phyloP scores from a whole-genome alignment of 1,140 invertebrate genomes.

The Hycleus cichorii region DNA sequence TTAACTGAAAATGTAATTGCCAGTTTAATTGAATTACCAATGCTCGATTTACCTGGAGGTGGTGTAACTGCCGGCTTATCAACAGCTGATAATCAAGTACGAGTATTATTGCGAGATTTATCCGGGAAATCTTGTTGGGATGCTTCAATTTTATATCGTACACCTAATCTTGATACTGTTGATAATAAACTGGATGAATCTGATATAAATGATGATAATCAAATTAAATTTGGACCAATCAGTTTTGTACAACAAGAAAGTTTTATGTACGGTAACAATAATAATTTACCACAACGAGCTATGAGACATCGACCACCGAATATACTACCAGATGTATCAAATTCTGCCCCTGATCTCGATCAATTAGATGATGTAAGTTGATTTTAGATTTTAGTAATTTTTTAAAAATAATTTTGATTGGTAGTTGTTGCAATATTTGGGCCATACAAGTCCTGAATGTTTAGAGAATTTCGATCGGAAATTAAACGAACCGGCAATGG shows the following conservation, averaged over 20 bases:
- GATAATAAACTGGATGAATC: not conserved
- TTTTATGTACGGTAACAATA: constrained; percentile 35
- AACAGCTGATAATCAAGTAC: constrained; percentile 63
- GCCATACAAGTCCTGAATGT: constrained; percentile 87
- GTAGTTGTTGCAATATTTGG: constrained; percentile 82
- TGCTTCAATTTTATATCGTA: constrained; percentile 79
- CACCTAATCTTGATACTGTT: constrained; percentile 42
- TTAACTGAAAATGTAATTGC: constrained; percentile 76
- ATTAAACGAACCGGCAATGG: constrained; percentile 63
- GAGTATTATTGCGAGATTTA: constrained; percentile 84
- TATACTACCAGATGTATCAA: constrained; percentile 70
- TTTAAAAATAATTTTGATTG: constrained; percentile 21
- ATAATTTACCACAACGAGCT: constrained; percentile 53
- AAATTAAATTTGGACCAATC: constrained; percentile 23
- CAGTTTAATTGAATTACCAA: constrained; percentile 88
- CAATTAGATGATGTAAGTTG: constrained; percentile 82
- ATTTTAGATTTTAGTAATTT: constrained; percentile 11
- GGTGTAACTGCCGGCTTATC: constrained; percentile 68
- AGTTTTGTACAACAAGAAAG: constrained; percentile 37
- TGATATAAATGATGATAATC: constrained; percentile 1
- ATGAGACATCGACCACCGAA: constrained; percentile 63
- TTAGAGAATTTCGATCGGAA: constrained; percentile 59
- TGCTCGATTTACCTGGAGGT: constrained; percentile 72
- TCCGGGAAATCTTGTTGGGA: constrained; percentile 97
- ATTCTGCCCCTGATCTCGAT: constrained; percentile 81